Conservation (phyloP, 2,888 invertebrate species). For the Drosophila buzzatii region DNA sequence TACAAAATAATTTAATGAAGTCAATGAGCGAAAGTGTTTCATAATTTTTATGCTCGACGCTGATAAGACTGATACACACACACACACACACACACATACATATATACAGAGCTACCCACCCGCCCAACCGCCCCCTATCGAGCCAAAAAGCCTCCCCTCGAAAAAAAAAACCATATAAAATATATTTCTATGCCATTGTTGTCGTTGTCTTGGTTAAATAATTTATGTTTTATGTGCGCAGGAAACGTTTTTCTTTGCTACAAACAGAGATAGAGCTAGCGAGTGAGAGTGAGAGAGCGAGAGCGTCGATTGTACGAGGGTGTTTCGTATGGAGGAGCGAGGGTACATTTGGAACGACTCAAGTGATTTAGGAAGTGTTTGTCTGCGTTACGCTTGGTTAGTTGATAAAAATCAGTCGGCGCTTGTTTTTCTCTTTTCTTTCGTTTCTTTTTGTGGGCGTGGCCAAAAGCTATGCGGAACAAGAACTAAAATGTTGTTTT, state of each 20-base stretch:
- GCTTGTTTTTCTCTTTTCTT: constrained; percentile 31
- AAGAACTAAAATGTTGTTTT: too few relatives aligned
- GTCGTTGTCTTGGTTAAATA: constrained; percentile 69
- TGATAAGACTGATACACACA: constrained; percentile 52
- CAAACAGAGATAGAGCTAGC: background rate
- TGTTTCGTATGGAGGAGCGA: constrained; percentile 21
- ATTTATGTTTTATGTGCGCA: constrained; percentile 79
- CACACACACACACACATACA: background rate
- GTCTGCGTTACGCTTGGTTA: constrained; percentile 83
- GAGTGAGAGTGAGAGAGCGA: constrained; percentile 43
- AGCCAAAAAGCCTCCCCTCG: background rate
- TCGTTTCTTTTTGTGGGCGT: constrained; percentile 47
- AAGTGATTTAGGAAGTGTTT: constrained; percentile 84
- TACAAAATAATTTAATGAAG: constrained; percentile 64
- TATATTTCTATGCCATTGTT: constrained; percentile 28
- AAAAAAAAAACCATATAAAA: constrained; percentile 43
- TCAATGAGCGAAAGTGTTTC: constrained; percentile 72
- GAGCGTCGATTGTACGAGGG: constrained; percentile 18
- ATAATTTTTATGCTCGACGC: constrained; percentile 73
- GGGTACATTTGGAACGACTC: constrained; percentile 61
- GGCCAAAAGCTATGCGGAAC: background rate
- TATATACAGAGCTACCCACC: background rate
- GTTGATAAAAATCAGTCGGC: constrained; percentile 83
- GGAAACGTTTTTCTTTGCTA: constrained; percentile 62
- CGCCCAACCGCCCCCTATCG: background rate